phyloP scores from a whole-genome alignment of 2,888 invertebrate species.

The Agriopis aurantiaria region DNA sequence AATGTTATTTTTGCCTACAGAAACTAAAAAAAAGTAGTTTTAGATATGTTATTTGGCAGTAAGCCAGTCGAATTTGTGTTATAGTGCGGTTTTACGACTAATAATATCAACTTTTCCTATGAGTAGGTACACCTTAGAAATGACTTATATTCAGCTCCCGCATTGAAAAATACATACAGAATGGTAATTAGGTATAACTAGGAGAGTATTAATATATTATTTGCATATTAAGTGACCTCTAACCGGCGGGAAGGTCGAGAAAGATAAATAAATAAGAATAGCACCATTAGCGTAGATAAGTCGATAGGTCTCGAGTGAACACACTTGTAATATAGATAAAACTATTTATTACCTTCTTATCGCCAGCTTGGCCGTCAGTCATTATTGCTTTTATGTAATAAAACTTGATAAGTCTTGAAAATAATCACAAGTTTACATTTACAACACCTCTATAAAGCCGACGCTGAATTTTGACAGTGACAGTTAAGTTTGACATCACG shows the following conservation, averaged over 20 bases:
- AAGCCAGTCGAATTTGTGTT: slow-evolving; percentile 9
- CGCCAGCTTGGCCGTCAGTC: slow-evolving; percentile 67
- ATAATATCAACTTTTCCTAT: not conserved
- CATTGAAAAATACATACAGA: slow-evolving; percentile 11
- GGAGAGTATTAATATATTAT: slow-evolving; percentile 35
- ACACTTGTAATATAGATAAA: slow-evolving; percentile 58
- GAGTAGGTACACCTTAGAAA: not conserved
- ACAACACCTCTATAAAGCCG: not conserved
- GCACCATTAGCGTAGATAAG: slow-evolving; percentile 46
- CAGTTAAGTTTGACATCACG: slow-evolving; percentile 18
- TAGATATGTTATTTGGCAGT: slow-evolving; percentile 10
- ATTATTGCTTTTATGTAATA: slow-evolving; percentile 62
- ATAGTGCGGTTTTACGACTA: not conserved
- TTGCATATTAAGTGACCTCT: slow-evolving; percentile 65
- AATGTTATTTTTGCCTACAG: not conserved
- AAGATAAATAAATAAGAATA: slow-evolving; percentile 63
- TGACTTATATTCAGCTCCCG: not conserved
- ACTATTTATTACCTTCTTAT: slow-evolving; percentile 76
- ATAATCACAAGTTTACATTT: slow-evolving; percentile 43
- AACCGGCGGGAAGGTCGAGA: slow-evolving; percentile 66
- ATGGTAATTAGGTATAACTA: slow-evolving; percentile 12
- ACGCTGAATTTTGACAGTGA: slow-evolving; percentile 41
- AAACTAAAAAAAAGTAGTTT: not conserved
- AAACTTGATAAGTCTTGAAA: slow-evolving; percentile 42
- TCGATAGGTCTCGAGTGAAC: slow-evolving; percentile 39